Conservation (phyloP, 2,888 invertebrate species). For the Eutolmus rufibarbis region DNA sequence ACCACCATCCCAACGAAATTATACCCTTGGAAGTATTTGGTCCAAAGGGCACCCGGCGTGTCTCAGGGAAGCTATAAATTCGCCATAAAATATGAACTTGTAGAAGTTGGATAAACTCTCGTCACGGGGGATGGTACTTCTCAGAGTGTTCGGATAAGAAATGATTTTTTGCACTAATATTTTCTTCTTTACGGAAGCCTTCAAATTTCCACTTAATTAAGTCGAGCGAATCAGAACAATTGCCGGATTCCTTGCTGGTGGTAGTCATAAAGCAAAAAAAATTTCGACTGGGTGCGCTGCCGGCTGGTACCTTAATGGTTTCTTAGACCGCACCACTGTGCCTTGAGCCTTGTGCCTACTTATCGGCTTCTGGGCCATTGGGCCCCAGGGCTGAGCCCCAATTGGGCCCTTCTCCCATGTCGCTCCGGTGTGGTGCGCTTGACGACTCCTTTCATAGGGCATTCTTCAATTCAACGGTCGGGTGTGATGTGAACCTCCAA, state of each 20-base stretch:
- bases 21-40: not conserved
- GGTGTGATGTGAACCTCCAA: not conserved
- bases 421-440: not conserved
- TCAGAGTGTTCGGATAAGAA: not conserved
- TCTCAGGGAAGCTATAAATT: slow-evolving; percentile 14
- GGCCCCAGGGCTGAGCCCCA: not conserved
- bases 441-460: not conserved
- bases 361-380: slow-evolving; percentile 25
- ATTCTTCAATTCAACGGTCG: not conserved
- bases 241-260: not conserved
- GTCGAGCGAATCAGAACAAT: not conserved
- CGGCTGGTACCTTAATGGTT: not conserved
- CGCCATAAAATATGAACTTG: slow-evolving; percentile 22
- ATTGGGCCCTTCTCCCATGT: not conserved
- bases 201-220: slow-evolving; percentile 32
- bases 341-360: not conserved
- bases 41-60: not conserved
- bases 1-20: not conserved
- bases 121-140: not conserved
- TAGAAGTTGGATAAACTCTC: not conserved
- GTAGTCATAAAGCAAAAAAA: not conserved
- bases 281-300: not conserved
- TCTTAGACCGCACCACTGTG: not conserved
- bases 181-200: not conserved
- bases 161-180: not conserved